Evolutionary conservation across 2,888 invertebrate genomes (phyloP), one percentile per base, ranked within the genome.

Genomic region (Lithophane semibrunnea): DNA sequence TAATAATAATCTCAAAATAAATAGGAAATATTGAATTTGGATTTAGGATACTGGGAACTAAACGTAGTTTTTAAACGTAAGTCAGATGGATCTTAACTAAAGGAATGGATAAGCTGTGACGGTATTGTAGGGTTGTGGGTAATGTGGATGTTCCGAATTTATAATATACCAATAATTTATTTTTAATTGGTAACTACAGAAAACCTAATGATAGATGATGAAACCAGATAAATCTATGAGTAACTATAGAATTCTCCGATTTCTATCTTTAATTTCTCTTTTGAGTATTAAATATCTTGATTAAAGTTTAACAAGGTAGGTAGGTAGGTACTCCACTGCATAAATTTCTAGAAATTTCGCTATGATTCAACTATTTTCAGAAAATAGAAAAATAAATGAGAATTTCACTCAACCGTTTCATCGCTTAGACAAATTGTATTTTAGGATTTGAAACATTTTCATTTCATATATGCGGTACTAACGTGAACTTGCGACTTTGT

Each of bases 331-430:
- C n/a, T 24, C 61, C 29, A 65, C 29, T 44, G 54, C 71, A 61
- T 72, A 75, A 52, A 67, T 74, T 72, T 44, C 61, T 75, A 61
- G 66, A 79, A 75, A 61, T 61, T 79, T 79, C 21, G n/a, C 79
- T 79, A 75, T 75, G 86, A 84, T 84, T 86, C 70, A 85, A 84
- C 49, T 72, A 73, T 77, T 75, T 75, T 61, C 49, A 75, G 60
- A 68, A 86, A 75, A 79, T 75, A 79, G 70, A 78, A 84, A 86
- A 86, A 79, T 79, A 86, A 84, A 84, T 84, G 84, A 86, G 80
- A 84, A 65, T 73, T 79, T 79, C 75, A 75, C 84, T 84, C 70
- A 67, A 86, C 70, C 86, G 64, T 86, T 71, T 73, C 84, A 68
- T 84, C 73, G 73, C 67, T 79, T 79, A 83, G 80, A 84, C 84